phyloP scores from a whole-genome alignment of 2,113 vertebrate genomes.

The Euleptes europaea region DNA sequence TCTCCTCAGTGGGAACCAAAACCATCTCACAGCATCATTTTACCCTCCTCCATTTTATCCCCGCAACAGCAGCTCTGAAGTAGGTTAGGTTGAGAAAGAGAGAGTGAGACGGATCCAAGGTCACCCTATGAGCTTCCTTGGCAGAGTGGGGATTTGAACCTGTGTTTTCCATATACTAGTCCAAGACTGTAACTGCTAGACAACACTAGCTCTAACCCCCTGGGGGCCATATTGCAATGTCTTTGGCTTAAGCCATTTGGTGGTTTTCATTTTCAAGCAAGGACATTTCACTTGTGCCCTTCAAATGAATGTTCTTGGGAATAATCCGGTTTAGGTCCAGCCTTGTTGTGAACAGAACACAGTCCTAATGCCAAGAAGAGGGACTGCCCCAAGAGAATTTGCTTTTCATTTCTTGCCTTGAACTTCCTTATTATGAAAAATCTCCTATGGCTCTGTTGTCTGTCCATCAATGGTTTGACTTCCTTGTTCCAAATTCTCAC shows the following conservation, averaged over 20 bases:
- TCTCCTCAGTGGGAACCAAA: no score
- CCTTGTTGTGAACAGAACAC: not conserved
- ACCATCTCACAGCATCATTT: no score
- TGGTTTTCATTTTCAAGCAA: not conserved
- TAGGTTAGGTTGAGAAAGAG: no score
- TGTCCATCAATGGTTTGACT: not conserved
- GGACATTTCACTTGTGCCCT: not conserved
- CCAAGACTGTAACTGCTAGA: no score
- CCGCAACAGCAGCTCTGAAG: no score
- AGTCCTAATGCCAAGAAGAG: not conserved
- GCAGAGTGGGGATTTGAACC: no score
- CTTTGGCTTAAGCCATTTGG: not conserved
- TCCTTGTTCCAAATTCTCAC: not conserved
- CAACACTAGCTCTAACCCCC: no score
- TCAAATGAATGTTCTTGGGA: not conserved
- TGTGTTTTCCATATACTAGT: no score
- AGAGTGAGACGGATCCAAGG: no score
- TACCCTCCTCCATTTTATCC: no score
- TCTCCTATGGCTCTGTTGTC: not conserved
- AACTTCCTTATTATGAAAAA: not conserved
- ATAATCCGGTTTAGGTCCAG: not conserved
- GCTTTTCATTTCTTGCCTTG: not conserved
- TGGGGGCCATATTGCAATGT: no score
- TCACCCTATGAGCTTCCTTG: no score
- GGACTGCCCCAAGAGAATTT: not conserved